Base-by-base conservation (phyloP, 1,140 invertebrate species). In the Cepaea nemoralis region DNA sequence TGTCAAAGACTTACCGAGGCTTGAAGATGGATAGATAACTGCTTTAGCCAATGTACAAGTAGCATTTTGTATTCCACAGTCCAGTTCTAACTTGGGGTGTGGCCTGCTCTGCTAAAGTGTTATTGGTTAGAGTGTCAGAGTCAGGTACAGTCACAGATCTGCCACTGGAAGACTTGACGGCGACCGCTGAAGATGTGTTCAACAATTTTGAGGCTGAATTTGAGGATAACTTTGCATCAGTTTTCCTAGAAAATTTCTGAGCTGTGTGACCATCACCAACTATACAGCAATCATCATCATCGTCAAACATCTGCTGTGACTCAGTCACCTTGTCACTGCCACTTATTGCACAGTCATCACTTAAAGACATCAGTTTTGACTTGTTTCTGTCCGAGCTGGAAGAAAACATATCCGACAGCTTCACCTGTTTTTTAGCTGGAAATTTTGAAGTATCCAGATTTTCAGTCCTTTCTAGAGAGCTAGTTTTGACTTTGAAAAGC, bases 361-460 rank as follows among this genome's bases (percentile, higher is more conserved):
- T 27, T 5, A 63, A 31, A 31, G 59, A 55, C 50, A 55, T 63
- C 16, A 31, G 59, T 10, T 63, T 31, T 63, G 59, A 14, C 27
- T 63, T 63, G 59, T 16, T 63, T 63, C n/a, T 31, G 16, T 10
- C 10, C 1, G n/a, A 63, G 27, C 22, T 63, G 1, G 6, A 31
- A 5, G 8, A 10, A 70, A 70, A 70, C 69, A 70, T 70, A 31
- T 70, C 69, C n/a, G 69, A 70, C 39, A 70, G 69, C 40, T 70
- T 70, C 16, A 35, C 39, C 19, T 70, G 69, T n/a, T 70, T 70
- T 31, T 70, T 70, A 42, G 69, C 69, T 39, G 2, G 69, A 2
- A 2, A 1, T 39, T 5, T 8, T n/a, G 19, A 63, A 31, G n/a
- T 63, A 31, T 16, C n/a, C 2, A 31, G 27, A 63, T 31, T 31